Evolutionary conservation across 2,797 vertebrate genomes (phyloP).

Genomic region (Rhodeus uyekii): DNA sequence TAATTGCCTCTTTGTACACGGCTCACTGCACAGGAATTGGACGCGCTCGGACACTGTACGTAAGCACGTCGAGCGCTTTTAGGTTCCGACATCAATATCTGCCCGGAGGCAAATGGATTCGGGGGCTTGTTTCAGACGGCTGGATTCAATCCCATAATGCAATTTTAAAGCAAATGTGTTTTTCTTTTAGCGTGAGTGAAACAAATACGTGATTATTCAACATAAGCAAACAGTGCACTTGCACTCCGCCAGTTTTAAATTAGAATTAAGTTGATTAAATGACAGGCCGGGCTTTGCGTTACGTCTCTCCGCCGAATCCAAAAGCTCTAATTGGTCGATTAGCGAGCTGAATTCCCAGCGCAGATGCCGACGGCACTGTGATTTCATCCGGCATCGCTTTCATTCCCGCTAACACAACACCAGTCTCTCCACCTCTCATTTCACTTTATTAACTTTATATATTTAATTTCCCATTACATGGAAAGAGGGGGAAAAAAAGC

Average conservation of each 20-base stretch:
- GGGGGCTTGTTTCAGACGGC: conserved; percentile 24
- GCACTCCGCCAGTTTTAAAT: neutral
- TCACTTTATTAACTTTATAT: conserved; percentile 34
- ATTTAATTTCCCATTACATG: conserved; percentile 32
- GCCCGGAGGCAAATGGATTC: conserved; percentile 25
- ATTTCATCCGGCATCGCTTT: conserved; percentile 2
- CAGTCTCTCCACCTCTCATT: conserved; percentile 23
- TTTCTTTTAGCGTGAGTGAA: conserved; percentile 7
- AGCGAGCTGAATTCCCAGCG: conserved; percentile 20
- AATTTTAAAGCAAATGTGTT: conserved; percentile 39
- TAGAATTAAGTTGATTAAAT: conserved; percentile 38
- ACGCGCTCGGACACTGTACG: conserved; percentile 15
- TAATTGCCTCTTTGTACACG: conserved; percentile 83
- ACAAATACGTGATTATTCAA: conserved; percentile 27
- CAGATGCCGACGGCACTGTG: neutral
- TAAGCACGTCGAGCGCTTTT: conserved; percentile 28
- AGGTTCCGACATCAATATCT: conserved; percentile 35
- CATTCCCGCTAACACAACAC: conserved; percentile 16
- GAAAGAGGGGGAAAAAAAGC: neutral
- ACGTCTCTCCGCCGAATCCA: neutral
- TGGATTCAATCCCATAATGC: conserved; percentile 30
- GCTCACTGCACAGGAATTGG: conserved; percentile 62
- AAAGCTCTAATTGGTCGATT: conserved; percentile 40
- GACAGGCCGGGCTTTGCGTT: conserved; percentile 9
- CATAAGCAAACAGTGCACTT: conserved; percentile 45